These are phyloP conservation scores for Struthidea cinerea DNA, from an alignment of 2,113 vertebrate genomes.

Conservation along the genomic window DNA sequence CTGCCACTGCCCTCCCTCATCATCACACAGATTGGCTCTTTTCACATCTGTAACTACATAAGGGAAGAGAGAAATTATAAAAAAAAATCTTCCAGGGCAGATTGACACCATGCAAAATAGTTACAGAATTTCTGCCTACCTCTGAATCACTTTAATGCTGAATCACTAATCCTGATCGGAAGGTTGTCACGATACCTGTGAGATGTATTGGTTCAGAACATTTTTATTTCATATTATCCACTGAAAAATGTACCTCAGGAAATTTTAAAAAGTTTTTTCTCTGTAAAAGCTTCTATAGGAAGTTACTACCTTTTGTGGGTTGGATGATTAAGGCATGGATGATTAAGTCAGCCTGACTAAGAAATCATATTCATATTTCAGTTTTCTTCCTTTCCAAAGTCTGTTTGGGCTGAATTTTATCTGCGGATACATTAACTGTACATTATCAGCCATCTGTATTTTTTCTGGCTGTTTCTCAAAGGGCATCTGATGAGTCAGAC, in stretches of 20 bases:
- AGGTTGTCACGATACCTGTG: background rate
- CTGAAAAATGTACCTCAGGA: background rate
- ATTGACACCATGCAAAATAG: background rate
- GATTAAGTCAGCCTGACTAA: background rate
- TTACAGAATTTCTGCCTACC: background rate
- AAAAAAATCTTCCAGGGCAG: background rate
- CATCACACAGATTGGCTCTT: background rate
- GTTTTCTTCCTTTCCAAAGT: background rate
- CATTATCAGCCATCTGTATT: slow-evolving; percentile 34
- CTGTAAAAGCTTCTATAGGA: background rate
- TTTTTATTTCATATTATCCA: background rate
- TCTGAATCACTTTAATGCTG: background rate
- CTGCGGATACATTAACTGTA: background rate
- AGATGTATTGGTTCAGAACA: background rate
- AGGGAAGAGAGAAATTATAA: background rate
- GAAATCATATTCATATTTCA: background rate
- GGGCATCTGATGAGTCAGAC: slow-evolving; percentile 2
- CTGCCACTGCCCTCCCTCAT: background rate
- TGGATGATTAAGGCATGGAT: background rate
- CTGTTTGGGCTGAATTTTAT: background rate
- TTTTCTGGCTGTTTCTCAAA: slow-evolving; percentile 54
- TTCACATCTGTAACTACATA: background rate
- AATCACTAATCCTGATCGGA: background rate
- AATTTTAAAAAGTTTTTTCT: background rate
- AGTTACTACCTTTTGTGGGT: background rate